A percentile compares a stretch with the other conserved stretches of the same genome.
Evolutionary conservation across 1,140 invertebrate species (phyloP).

Genomic region (Drosophila quadrilineata): DNA sequence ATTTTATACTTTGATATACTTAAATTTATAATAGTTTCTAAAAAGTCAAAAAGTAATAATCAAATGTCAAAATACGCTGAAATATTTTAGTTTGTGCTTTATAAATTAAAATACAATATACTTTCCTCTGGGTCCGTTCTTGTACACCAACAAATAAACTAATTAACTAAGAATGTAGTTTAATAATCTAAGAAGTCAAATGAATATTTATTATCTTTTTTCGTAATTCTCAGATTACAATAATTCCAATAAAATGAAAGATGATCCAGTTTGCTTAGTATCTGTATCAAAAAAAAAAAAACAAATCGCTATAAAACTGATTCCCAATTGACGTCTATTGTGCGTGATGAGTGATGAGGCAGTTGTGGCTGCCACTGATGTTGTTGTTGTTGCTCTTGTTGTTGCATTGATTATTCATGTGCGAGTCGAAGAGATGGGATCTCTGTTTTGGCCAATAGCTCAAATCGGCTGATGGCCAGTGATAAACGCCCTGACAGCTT

Average conservation of each 20-base stretch:
- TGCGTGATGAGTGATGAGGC: conserved; percentile 28
- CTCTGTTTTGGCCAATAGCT: conserved; percentile 38
- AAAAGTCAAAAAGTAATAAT: no score
- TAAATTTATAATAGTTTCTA: no score
- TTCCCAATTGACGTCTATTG: conserved; percentile 25
- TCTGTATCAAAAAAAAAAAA: neutral
- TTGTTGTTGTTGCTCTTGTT: conserved; percentile 1
- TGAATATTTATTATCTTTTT: no score
- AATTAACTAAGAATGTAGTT: no score
- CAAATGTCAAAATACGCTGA: no score
- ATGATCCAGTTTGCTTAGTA: neutral
- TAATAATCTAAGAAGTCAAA: no score
- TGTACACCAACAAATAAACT: no score
- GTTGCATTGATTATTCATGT: conserved; percentile 37
- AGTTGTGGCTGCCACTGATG: neutral
- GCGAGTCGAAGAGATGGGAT: conserved; percentile 8
- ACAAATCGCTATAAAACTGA: conserved; percentile 18
- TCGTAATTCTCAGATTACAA: no score
- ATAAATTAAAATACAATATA: neutral
- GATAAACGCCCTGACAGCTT: conserved; percentile 55
- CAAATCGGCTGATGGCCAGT: conserved; percentile 47
- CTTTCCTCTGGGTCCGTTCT: no score
- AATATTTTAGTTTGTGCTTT: neutral
- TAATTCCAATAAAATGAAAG: no score
- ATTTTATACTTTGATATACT: no score